These are phyloP conservation scores for Dasyurus viverrinus DNA, from an alignment of 2,113 vertebrate species.

Conservation along the genomic window DNA sequence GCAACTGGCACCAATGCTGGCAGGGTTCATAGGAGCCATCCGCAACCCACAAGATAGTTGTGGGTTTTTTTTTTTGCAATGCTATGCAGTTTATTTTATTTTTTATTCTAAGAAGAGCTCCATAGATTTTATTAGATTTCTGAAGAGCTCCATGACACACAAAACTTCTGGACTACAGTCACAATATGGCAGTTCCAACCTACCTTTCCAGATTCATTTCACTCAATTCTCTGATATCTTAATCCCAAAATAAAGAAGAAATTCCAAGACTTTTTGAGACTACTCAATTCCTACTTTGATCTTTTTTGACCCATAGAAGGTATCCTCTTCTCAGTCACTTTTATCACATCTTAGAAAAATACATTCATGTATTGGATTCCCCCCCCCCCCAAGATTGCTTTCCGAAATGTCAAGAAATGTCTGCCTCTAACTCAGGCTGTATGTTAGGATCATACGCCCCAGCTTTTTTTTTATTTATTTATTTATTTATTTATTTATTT, in stretches of 20 bases:
- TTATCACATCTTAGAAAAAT: neutral
- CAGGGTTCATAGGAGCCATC: neutral
- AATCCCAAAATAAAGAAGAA: neutral
- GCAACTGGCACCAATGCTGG: neutral
- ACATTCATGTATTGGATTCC: neutral
- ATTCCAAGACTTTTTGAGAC: neutral
- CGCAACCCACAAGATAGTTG: neutral
- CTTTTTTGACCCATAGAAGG: neutral
- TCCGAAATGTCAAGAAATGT: neutral
- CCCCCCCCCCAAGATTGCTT: neutral
- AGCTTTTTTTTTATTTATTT: too few species aligned
- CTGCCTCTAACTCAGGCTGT: slow-evolving; percentile 34
- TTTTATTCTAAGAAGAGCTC: neutral
- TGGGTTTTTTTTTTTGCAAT: neutral
- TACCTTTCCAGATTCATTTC: neutral
- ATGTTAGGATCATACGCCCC: neutral
- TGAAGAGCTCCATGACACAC: neutral
- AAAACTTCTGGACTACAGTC: neutral
- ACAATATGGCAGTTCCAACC: neutral
- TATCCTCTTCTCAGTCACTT: neutral
- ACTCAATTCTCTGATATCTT: neutral
- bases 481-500: too few species aligned
- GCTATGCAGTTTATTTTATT: neutral
- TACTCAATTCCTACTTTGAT: neutral
- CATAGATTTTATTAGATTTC: neutral